Conservation (phyloP, 2,888 invertebrate genomes). For the Rugalucina vietnamica region DNA sequence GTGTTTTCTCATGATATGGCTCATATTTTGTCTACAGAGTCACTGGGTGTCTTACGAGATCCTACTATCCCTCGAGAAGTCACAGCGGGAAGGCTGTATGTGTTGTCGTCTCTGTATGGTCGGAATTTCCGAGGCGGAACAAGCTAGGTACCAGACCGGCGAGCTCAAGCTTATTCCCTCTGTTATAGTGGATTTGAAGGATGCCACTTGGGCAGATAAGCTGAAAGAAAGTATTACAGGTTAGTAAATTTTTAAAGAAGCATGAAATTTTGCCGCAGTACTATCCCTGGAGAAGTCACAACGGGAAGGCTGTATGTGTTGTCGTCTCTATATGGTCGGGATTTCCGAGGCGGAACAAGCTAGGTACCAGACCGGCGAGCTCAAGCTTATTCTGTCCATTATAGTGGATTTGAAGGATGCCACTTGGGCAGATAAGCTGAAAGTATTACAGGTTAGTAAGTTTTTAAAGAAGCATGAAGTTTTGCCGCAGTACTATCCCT, state of each 20-base stretch:
- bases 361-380: neutral
- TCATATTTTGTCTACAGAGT: too few species aligned
- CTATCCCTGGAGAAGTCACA: neutral
- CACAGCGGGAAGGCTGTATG: neutral
- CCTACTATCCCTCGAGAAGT: neutral
- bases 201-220: neutral
- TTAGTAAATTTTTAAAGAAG: too few species aligned
- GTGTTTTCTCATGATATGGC: too few species aligned
- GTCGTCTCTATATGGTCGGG: neutral
- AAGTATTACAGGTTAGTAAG: too few species aligned
- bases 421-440: neutral
- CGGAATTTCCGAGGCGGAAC: neutral
- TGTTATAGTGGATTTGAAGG: neutral
- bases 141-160: neutral
- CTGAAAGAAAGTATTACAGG: neutral
- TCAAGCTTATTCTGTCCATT: neutral
- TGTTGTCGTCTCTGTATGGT: conserved; percentile 1
- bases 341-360: neutral
- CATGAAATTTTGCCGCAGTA: too few species aligned
- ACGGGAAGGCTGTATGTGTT: neutral
- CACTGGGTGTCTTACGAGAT: neutral
- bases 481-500: too few species aligned
- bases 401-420: neutral
- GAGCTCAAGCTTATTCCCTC: neutral
- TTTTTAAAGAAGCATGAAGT: too few species aligned